Evolutionary conservation across 2,888 invertebrate species (phyloP).

Genomic region (Scelioninae gen. 2): DNA sequence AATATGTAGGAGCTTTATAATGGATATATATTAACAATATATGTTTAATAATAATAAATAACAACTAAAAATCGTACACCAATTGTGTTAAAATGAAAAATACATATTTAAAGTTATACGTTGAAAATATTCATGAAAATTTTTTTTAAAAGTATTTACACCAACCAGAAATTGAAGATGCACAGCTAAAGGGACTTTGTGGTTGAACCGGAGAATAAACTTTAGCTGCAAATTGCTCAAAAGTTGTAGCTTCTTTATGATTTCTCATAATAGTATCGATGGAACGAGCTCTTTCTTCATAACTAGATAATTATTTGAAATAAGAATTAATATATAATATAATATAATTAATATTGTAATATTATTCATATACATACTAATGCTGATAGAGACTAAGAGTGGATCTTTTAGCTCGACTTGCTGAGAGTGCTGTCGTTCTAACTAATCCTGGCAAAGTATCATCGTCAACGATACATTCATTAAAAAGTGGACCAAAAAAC

Average conservation of each 20-base stretch:
- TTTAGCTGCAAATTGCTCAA: slow-evolving; percentile 89
- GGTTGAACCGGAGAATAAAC: slow-evolving; percentile 82
- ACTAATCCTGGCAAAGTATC: slow-evolving; percentile 89
- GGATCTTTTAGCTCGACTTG: slow-evolving; percentile 93
- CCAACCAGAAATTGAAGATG: slow-evolving; percentile 73
- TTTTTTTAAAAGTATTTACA: too few species aligned
- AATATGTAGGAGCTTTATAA: too few species aligned
- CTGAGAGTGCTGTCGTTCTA: slow-evolving; percentile 92
- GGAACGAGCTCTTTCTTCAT: slow-evolving; percentile 91
- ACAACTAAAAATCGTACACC: too few species aligned
- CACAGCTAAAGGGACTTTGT: slow-evolving; percentile 76
- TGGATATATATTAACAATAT: too few species aligned
- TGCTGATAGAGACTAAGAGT: slow-evolving; percentile 93
- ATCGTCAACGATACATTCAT: slow-evolving; percentile 89
- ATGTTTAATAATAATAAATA: too few species aligned
- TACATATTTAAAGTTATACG: too few species aligned
- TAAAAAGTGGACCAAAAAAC: slow-evolving; percentile 97
- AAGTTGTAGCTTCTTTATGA: slow-evolving; percentile 91
- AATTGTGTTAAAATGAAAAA: too few species aligned
- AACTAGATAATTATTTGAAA: slow-evolving; percentile 78
- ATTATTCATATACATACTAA: slow-evolving; percentile 83
- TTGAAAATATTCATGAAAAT: too few species aligned
- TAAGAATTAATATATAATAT: not conserved
- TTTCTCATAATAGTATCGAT: slow-evolving; percentile 89
- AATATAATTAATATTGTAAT: not conserved